Percentiles rank a stretch among this genome's conserved stretches.
These are phyloP conservation scores for Drosophila demipolita DNA, from an alignment of 2,888 invertebrate genomes.

Conservation along the genomic window DNA sequence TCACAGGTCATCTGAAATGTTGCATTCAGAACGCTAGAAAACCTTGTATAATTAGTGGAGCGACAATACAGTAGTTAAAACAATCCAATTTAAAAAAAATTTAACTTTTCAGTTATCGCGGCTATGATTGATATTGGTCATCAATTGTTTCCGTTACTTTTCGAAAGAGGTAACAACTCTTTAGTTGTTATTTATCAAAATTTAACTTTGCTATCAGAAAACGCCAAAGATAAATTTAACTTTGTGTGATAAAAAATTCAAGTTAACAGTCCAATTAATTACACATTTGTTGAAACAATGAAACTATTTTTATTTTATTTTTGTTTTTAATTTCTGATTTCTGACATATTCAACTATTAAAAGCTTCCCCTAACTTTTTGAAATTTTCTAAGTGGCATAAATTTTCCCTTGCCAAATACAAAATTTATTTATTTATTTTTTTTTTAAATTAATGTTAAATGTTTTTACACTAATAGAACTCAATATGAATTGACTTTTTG, in stretches of 20 bases:
- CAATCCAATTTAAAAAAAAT: background rate
- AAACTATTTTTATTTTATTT: background rate
- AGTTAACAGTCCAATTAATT: background rate
- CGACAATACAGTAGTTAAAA: constrained; percentile 24
- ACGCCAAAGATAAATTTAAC: background rate
- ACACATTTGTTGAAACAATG: background rate
- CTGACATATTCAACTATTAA: background rate
- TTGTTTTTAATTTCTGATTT: too few species aligned
- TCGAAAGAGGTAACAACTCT: background rate
- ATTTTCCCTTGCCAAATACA: too few species aligned
- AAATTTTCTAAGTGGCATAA: background rate
- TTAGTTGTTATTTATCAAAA: background rate
- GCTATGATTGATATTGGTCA: background rate
- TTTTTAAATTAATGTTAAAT: background rate
- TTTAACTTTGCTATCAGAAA: background rate
- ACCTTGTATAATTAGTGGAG: constrained; percentile 4
- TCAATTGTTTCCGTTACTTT: background rate
- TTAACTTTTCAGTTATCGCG: background rate
- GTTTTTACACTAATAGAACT: background rate
- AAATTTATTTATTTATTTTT: background rate
- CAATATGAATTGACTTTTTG: background rate
- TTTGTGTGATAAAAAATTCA: background rate
- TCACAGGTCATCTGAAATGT: constrained; percentile 20
- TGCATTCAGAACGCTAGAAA: constrained; percentile 14
- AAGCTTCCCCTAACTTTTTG: background rate